Percentiles rank a stretch among this genome's conserved stretches.
Conservation (phyloP, 2,797 vertebrate species). For the Numenius phaeopus region DNA sequence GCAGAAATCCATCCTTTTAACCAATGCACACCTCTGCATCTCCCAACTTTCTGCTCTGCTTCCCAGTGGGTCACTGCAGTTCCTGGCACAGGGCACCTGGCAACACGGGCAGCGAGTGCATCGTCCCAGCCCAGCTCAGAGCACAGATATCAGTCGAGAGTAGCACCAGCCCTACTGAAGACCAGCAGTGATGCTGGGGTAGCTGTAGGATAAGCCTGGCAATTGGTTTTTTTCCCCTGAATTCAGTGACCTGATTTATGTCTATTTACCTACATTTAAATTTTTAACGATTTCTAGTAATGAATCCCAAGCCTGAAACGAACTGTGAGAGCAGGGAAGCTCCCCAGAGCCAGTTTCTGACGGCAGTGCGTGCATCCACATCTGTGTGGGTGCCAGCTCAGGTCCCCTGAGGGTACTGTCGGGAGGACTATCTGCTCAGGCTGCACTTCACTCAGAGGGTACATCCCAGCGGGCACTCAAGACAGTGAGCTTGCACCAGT, state of each 20-base stretch:
- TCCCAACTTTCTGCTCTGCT: not conserved
- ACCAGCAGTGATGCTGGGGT: not conserved
- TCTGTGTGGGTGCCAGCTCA: rapidly evolving
- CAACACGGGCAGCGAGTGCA: rapidly evolving
- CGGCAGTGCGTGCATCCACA: not conserved
- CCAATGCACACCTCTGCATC: not conserved
- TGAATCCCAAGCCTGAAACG: not conserved
- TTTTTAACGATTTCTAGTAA: not conserved
- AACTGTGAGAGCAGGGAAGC: not conserved
- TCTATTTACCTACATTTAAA: not conserved
- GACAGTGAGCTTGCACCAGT: not conserved
- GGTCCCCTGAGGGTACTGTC: rapidly evolving
- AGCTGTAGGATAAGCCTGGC: not conserved
- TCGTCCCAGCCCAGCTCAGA: not conserved
- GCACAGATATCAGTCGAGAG: not conserved
- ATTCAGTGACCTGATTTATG: not conserved
- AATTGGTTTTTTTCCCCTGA: not conserved
- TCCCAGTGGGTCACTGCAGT: not conserved
- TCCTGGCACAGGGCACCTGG: not conserved
- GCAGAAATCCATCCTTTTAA: not conserved
- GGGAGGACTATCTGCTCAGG: not conserved
- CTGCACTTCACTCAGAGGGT: too few relatives aligned
- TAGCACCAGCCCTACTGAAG: not conserved
- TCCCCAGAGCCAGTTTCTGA: not conserved
- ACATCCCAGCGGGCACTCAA: rapidly evolving